These are phyloP conservation scores for Formicarius rufipectus DNA, from an alignment of 2,113 vertebrate species.

Conservation along the genomic window DNA sequence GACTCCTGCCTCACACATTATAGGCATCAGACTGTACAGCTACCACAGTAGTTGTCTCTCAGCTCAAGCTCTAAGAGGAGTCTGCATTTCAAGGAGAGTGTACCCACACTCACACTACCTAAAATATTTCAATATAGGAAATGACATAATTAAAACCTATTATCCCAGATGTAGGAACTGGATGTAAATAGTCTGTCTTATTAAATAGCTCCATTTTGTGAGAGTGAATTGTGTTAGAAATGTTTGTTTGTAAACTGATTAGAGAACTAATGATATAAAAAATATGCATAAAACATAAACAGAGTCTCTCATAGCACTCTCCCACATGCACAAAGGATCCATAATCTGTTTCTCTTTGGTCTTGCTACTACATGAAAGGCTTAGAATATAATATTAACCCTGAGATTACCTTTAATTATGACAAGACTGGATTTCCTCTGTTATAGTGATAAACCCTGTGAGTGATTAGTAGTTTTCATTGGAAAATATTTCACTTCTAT, in stretches of 20 bases:
- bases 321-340: background rate
- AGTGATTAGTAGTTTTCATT: background rate
- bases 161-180: background rate
- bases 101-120: background rate
- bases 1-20: background rate
- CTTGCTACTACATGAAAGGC: background rate
- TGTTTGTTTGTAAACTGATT: background rate
- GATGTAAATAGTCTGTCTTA: background rate
- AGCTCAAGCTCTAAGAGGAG: background rate
- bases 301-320: background rate
- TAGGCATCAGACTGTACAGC: background rate
- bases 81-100: background rate
- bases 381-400: conserved; percentile 22
- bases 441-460: background rate
- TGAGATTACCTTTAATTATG: conserved; percentile 1
- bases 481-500: background rate
- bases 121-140: background rate
- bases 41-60: background rate
- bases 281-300: background rate
- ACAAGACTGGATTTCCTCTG: background rate
- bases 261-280: background rate
- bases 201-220: background rate
- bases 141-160: background rate
- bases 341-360: background rate
- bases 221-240: background rate